Base-by-base conservation (phyloP, 2,888 invertebrate genomes). In the Drosophila borealis region DNA sequence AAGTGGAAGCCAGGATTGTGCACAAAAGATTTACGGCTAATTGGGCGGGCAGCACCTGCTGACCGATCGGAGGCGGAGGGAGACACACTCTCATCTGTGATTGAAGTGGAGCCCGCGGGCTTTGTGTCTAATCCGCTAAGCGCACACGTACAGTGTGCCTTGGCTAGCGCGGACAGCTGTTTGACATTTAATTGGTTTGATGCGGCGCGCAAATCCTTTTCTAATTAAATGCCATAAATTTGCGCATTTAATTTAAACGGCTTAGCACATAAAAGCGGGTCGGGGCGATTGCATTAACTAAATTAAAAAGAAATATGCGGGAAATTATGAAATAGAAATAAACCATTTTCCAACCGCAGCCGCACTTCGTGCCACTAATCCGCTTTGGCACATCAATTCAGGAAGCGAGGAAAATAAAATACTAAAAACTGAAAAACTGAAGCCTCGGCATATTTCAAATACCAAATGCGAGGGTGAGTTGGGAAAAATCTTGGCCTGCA, bases 341-440 rank as follows among this genome's bases (percentile, higher is more conserved):
- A 66, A 54, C 62, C 65, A 49, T 48, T 49, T 55, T 44, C 41
- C 39, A 46, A 61, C 46, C 65, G 29, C 48, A 42, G 21, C 17
- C 51, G 44, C 67, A 46, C 65, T 66, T 29, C 42, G 34, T 63
- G 54, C 66, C 63, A 70, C 86, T 88, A 88, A 84, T 88, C 84
- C 86, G 78, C 74, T 84, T 88, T 81, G 59, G 51, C 60, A 45
- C 88, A 83, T 87, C 61, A 84, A 79, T 77, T 80, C 65, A 62
- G 42, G 45, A 59, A 55, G 37, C 25, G 39, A 19, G 29, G 36
- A 59, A 61, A 45, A 41, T 17, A 49, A 39, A 59, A 53, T 56
- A 36, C 44, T 66, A 48, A 53, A 69, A 48, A 44, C 14, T 33
- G 37, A 63, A 55, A 54, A 61, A 60, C 53, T 53, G 57, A 73